Base-by-base conservation (phyloP, 92 coral and sea anemone genomes). In the Paragorgia papillata region DNA sequence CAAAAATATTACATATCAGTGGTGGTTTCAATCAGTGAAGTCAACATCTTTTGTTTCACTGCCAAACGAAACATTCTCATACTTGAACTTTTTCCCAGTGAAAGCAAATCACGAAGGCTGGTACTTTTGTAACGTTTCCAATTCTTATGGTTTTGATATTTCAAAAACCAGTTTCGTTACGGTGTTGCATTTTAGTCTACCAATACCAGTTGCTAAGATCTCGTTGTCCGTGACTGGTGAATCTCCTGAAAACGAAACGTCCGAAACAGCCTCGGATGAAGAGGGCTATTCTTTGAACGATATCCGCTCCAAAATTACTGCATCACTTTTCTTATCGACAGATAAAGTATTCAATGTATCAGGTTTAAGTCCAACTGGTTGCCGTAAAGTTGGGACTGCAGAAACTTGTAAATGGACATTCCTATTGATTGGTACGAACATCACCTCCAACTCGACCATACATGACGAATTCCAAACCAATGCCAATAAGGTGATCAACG, bases 81-180 rank as follows among this genome's bases (percentile, higher is more conserved):
- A 87, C 34, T 67, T 87, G 21, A 64, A 71, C 29, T 68, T 85
- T 37, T n/a, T 30, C 66, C 73, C 48, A 12, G 77, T 76, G 55
- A 33, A 51, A 60, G 57, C 27, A 26, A 24, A 51, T 5, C 76
- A 61, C 31, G 84, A 85, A 49, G 96, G 96, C 10, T 74, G 84
- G 75, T 88, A 90, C 75, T 60, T 69, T 27, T 87, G 96, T 26
- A 75, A 84, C 41, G 84, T 84, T 1, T 78, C 89, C 40, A 90
- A 87, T 57, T 75, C 46, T 20, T 90, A 82, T 57, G 96, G 87
- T 51, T 76, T 58, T 76, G 76, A 54, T 30, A 43, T 74, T 27
- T 87, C 96, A 19, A 84, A 74, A 17, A 53, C 53, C 34, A 81
- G 78, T 53, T 84, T 53, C 37, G 76, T 90, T 9, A 62, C 65